A percentile compares a stretch with the other conserved stretches of the same genome.
Conservation (phyloP, 2,113 vertebrate genomes). For the Leiothrix lutea region DNA sequence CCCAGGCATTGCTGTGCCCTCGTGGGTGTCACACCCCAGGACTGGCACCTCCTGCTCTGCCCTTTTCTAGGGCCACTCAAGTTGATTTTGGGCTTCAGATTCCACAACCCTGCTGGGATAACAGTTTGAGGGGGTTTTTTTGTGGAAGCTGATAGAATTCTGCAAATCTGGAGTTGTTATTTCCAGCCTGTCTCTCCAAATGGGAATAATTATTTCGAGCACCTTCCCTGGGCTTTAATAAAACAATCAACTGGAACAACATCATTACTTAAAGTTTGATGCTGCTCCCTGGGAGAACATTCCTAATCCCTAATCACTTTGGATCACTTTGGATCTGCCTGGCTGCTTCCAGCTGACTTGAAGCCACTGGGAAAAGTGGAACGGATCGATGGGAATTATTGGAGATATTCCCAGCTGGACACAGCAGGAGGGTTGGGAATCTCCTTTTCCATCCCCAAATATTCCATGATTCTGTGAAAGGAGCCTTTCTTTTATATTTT, state of each 20-base stretch:
- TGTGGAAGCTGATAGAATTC: not conserved
- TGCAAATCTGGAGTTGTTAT: not conserved
- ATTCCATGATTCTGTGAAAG: not conserved
- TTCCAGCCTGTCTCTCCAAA: conserved; percentile 12
- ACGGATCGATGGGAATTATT: not conserved
- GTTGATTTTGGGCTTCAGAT: not conserved
- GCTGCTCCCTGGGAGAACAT: not conserved
- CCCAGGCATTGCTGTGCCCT: not conserved
- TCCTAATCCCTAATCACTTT: not conserved
- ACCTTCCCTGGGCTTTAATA: not conserved
- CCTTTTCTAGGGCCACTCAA: not conserved
- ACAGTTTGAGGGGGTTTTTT: not conserved
- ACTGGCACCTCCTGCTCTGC: not conserved
- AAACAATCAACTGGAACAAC: conserved; percentile 35
- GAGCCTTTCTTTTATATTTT: not conserved
- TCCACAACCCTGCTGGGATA: not conserved
- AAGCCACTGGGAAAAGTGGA: not conserved
- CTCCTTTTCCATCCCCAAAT: not conserved
- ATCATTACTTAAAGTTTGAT: not conserved
- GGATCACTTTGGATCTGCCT: not conserved
- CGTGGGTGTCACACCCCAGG: not conserved
- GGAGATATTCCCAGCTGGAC: not conserved
- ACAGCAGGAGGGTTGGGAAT: not conserved
- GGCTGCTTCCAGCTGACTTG: not conserved
- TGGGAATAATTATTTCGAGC: conserved; percentile 21